These are phyloP conservation scores for Coracopsis vasa DNA, from an alignment of 2,113 vertebrate species.

Conservation along the genomic window DNA sequence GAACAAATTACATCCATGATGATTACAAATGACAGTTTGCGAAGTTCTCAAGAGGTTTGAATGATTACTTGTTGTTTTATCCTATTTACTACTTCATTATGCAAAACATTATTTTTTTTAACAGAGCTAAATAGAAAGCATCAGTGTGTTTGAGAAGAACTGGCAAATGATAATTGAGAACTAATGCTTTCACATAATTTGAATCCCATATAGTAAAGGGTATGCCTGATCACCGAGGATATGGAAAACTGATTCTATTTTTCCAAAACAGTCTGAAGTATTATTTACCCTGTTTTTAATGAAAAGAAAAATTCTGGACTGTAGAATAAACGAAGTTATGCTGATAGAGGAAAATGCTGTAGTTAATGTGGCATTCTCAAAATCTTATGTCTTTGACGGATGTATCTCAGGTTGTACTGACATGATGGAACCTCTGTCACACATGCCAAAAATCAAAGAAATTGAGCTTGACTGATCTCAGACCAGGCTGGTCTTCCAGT, in stretches of 20 bases:
- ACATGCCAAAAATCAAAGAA: background rate
- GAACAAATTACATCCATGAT: background rate
- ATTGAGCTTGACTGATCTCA: background rate
- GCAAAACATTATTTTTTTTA: background rate
- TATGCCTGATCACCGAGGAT: background rate
- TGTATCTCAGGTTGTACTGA: background rate
- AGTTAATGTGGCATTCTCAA: background rate
- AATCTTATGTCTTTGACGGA: background rate
- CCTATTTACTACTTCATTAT: constrained; percentile 7
- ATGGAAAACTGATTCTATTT: background rate
- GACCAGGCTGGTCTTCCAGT: background rate
- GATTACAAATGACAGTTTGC: background rate
- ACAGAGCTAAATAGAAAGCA: background rate
- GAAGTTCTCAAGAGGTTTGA: background rate
- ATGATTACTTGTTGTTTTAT: background rate
- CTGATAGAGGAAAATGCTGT: background rate
- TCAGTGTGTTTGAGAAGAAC: background rate
- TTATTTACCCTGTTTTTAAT: background rate
- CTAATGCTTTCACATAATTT: background rate
- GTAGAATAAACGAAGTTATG: background rate
- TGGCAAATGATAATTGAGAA: background rate
- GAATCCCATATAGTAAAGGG: background rate
- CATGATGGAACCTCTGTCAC: background rate
- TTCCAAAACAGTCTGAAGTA: background rate
- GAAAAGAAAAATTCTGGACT: background rate